phyloP scores from a whole-genome alignment of 2,797 vertebrate species.

The Rhabdomys pumilio region DNA sequence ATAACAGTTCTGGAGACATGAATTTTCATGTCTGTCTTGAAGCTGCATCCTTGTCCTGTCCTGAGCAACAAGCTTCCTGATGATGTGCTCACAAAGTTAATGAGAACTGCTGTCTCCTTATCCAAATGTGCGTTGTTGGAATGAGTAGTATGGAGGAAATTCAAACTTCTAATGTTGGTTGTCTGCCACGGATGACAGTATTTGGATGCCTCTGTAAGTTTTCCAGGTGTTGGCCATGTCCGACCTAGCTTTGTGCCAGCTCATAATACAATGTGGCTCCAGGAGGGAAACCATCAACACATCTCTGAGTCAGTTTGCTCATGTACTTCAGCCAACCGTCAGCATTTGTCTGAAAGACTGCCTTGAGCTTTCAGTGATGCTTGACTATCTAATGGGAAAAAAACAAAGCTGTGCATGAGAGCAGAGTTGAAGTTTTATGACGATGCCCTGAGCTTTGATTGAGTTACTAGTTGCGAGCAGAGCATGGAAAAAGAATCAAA shows the following conservation, averaged over 20 bases:
- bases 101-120: slow-evolving; percentile 62
- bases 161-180: slow-evolving; percentile 61
- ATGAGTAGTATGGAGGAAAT: slow-evolving; percentile 37
- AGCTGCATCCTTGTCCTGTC: neutral
- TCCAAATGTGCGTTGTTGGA: slow-evolving; percentile 72
- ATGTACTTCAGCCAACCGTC: slow-evolving; percentile 41
- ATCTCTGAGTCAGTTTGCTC: slow-evolving; percentile 35
- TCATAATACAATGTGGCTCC: slow-evolving; percentile 67
- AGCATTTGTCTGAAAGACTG: slow-evolving; percentile 51
- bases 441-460: slow-evolving; percentile 61
- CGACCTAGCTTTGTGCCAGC: slow-evolving; percentile 78
- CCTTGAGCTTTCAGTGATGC: slow-evolving; percentile 51
- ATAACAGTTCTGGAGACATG: slow-evolving; percentile 34
- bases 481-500: neutral
- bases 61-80: slow-evolving; percentile 52
- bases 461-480: neutral
- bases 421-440: slow-evolving; percentile 52
- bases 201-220: slow-evolving; percentile 80
- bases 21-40: slow-evolving; percentile 59
- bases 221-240: slow-evolving; percentile 81
- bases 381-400: neutral
- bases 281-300: slow-evolving; percentile 41
- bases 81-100: slow-evolving; percentile 39
- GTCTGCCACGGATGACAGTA: slow-evolving; percentile 48
- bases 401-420: neutral